phyloP scores from a whole-genome alignment of 2,888 invertebrate genomes.

The Scaptomyza polygonia region DNA sequence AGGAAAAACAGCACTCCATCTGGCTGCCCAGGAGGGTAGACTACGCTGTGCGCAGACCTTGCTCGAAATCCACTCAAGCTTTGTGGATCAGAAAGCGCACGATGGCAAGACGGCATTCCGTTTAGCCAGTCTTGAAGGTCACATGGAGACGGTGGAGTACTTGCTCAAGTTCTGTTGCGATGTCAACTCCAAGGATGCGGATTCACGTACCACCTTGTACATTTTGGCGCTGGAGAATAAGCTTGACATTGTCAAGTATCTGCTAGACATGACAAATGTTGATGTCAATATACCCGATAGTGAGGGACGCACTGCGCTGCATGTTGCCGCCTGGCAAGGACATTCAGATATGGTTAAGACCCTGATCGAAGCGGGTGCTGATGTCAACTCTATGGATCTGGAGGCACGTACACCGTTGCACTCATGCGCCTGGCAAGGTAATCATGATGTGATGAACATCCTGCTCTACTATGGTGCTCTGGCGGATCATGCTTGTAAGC shows the following conservation, averaged over 20 bases:
- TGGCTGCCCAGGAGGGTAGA: slow-evolving; percentile 96
- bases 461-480: slow-evolving; percentile 92
- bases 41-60: slow-evolving; percentile 86
- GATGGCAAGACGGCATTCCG: slow-evolving; percentile 95
- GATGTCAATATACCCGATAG: slow-evolving; percentile 94
- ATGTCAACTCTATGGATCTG: slow-evolving; percentile 94
- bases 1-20: slow-evolving; percentile 93
- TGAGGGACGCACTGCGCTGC: slow-evolving; percentile 95
- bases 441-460: slow-evolving; percentile 92
- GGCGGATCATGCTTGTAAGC: slow-evolving; percentile 96
- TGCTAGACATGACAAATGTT: slow-evolving; percentile 90
- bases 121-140: slow-evolving; percentile 86
- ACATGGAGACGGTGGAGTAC: slow-evolving; percentile 88
- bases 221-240: slow-evolving; percentile 95
- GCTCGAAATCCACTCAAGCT: slow-evolving; percentile 90
- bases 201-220: slow-evolving; percentile 95
- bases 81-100: slow-evolving; percentile 93
- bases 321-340: slow-evolving; percentile 97
- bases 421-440: slow-evolving; percentile 98
- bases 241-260: slow-evolving; percentile 91
- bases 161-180: slow-evolving; percentile 91
- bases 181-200: slow-evolving; percentile 95
- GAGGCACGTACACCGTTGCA: slow-evolving; percentile 95
- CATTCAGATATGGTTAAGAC: slow-evolving; percentile 96
- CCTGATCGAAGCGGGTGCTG: slow-evolving; percentile 88